These are phyloP conservation scores for Cnemophilus loriae DNA, from an alignment of 2,113 vertebrate species.

Conservation along the genomic window DNA sequence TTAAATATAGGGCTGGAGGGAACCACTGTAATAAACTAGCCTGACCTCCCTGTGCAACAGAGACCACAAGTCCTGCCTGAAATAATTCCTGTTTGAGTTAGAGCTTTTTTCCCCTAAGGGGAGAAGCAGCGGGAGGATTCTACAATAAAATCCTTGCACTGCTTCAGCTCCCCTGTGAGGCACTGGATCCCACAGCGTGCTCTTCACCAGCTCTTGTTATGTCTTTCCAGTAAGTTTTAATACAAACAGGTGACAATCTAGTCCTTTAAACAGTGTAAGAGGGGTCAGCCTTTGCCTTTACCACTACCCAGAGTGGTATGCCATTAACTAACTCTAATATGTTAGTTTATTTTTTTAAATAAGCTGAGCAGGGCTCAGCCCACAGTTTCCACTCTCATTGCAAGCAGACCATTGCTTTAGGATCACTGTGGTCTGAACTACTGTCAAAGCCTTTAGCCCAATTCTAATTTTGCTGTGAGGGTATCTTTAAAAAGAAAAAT, in stretches of 20 bases:
- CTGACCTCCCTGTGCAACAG: neutral
- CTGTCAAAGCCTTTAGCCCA: conserved; percentile 31
- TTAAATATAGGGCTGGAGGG: neutral
- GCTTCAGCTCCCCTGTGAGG: neutral
- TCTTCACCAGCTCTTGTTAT: neutral
- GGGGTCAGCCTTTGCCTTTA: neutral
- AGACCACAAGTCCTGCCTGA: neutral
- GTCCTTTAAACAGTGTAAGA: neutral
- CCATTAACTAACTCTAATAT: neutral
- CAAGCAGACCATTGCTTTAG: neutral
- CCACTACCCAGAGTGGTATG: neutral
- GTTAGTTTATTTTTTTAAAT: neutral
- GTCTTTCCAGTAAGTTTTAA: neutral
- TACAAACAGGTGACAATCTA: neutral
- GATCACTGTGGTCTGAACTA: conserved; percentile 12
- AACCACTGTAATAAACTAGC: neutral
- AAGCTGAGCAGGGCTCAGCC: neutral
- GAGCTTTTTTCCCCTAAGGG: neutral
- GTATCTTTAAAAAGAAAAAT: conserved; percentile 44
- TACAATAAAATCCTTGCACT: neutral
- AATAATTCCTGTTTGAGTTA: neutral
- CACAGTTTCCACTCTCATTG: neutral
- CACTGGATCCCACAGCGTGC: neutral
- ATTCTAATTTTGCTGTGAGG: conserved; percentile 23
- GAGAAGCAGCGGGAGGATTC: neutral